phyloP scores from a whole-genome alignment of 1,140 invertebrate species.

The Diprion similis region DNA sequence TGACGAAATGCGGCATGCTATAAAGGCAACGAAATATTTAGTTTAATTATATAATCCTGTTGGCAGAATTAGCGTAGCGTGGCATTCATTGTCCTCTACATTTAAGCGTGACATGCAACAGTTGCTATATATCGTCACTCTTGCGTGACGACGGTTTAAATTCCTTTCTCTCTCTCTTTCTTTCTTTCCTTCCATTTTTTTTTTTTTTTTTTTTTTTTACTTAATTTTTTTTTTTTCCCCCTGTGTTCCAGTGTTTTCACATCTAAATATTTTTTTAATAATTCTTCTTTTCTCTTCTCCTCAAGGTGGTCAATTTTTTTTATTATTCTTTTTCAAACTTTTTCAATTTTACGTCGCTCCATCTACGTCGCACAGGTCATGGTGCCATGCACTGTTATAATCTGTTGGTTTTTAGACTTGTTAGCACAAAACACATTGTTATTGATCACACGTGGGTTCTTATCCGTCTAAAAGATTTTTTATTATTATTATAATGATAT shows the following conservation, averaged over 20 bases:
- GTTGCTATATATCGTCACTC: background rate
- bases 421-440: conserved; percentile 5
- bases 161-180: no score
- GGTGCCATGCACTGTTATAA: conserved; percentile 1
- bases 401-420: background rate
- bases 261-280: no score
- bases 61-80: conserved; percentile 5
- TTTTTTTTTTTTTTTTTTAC: no score
- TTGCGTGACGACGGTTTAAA: no score
- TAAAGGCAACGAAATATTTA: background rate
- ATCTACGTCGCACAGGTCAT: background rate
- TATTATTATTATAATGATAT: background rate
- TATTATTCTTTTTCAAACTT: no score
- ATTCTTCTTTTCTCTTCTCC: no score
- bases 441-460: background rate
- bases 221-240: no score
- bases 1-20: conserved; percentile 3
- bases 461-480: background rate
- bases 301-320: background rate
- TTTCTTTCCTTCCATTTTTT: no score
- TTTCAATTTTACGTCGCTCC: background rate
- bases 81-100: background rate
- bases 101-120: background rate
- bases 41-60: background rate
- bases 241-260: no score